Evolutionary conservation across 2,113 vertebrate species (phyloP), one percentile per base, ranked within the genome.

Genomic region (Pterophyllum scalare): DNA sequence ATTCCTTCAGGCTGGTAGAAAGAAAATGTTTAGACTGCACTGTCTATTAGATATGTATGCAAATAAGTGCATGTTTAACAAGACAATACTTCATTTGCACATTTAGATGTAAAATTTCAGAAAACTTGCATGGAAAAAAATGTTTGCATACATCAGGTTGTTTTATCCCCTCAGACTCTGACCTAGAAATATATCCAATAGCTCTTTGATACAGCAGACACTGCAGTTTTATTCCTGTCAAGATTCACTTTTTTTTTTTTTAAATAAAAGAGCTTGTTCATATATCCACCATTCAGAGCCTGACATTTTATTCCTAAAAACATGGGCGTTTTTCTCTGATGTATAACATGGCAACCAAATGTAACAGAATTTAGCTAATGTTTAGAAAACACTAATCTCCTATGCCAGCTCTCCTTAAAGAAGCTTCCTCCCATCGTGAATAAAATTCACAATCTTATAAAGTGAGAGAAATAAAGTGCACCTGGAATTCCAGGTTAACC

Each of bases 401-500:
- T 43, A 12, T 46, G 13, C 14, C 13, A 5, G 11, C 43, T 15
- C 13, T 15, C 24, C 65, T 49, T 49, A 49, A 49, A 49, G 46
- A 49, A 49, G 11, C 46, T 49, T 14, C 6, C 46, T 49, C 15
- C 11, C 6, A 6, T 49, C 2, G 5, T 6, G 15, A 49, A 49
- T 49, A 49, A 19, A 54, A 22, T 6, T 22, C 13, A 20, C 2
- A 35, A 4, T 52, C 11, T 12, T 19, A 49, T n/a, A 46, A 38
- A 75, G 2, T 20, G n/a, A 74, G 35, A 74, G 6, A 3, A 7
- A 52, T 3, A 9, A 61, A 52, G 14, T 35, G 8, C 6, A 97
- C 96, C 96, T 97, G 96, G 82, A 95, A 97, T 80, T 95, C 94
- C 9, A 93, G 80, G 86, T 97, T 96, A 80, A 96, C 64, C 40